A percentile compares a stretch with the other conserved stretches of the same genome.
phyloP scores from a whole-genome alignment of 1,140 invertebrate species.

The Chlorops oryzae region DNA sequence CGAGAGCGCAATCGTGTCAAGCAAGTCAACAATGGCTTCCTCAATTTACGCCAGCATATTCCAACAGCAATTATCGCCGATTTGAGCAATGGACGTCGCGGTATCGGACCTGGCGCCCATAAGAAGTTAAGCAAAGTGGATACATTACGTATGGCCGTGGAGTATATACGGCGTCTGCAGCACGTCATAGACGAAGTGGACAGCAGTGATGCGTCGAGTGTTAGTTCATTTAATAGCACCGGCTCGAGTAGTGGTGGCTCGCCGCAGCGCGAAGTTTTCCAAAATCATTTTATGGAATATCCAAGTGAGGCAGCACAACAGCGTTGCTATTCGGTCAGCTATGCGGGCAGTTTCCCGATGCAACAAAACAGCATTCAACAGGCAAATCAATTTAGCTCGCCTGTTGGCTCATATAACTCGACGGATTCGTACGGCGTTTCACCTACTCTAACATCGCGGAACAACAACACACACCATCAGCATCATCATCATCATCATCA shows the following conservation, averaged over 20 bases:
- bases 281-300: too few species aligned
- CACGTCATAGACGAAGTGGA: conserved; percentile 55
- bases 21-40: conserved; percentile 91
- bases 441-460: too few species aligned
- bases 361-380: conserved; percentile 28
- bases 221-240: background rate
- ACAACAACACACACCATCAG: background rate
- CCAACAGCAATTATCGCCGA: conserved; percentile 69
- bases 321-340: conserved; percentile 2
- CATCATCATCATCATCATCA: conserved; percentile 6
- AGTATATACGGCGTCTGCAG: conserved; percentile 87
- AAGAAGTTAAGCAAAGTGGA: conserved; percentile 95
- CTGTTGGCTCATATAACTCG: conserved; percentile 17
- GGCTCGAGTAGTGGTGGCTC: background rate
- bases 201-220: conserved; percentile 3
- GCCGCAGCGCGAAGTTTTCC: background rate
- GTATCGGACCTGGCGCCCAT: conserved; percentile 53
- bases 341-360: conserved; percentile 14
- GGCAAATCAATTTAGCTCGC: conserved; percentile 17
- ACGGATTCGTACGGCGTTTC: too few species aligned
- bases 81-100: conserved; percentile 58
- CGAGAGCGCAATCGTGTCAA: conserved; percentile 90
- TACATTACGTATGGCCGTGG: conserved; percentile 85
- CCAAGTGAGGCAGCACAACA: conserved; percentile 14
- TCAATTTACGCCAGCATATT: conserved; percentile 79